A percentile compares a stretch with the other conserved stretches of the same genome.
These are phyloP conservation scores for Cyprinus carpio DNA, from an alignment of 2,113 vertebrate genomes.

Conservation along the genomic window DNA sequence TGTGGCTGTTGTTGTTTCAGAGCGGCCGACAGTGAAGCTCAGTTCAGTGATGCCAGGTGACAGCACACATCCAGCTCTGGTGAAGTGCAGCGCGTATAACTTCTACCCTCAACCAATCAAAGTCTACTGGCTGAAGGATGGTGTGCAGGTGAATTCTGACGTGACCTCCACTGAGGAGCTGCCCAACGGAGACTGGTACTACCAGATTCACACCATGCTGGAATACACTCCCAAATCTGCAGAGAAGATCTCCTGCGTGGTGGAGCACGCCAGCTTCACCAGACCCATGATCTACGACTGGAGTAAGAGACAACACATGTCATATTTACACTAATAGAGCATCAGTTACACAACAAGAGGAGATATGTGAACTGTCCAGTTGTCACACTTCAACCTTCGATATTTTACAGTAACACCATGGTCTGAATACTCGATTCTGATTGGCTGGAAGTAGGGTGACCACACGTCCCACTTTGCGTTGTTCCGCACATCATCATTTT, in stretches of 20 bases:
- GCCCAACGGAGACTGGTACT: conserved; percentile 27
- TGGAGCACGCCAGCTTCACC: not conserved
- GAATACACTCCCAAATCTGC: conserved; percentile 1
- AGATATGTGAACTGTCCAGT: too few relatives aligned
- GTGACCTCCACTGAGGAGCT: not conserved
- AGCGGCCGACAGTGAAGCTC: not conserved
- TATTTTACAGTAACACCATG: not conserved
- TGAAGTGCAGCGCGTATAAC: not conserved
- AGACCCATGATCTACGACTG: not conserved
- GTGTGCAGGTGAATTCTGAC: not conserved
- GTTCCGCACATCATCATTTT: too few relatives aligned
- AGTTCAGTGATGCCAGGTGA: not conserved
- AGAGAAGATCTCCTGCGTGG: conserved; percentile 12
- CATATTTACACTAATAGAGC: not conserved
- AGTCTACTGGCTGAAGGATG: not conserved
- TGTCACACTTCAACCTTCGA: not conserved
- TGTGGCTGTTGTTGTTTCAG: not conserved
- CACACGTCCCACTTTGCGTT: too few relatives aligned
- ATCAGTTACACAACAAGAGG: not conserved
- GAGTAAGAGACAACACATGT: not conserved
- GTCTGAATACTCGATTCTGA: not conserved
- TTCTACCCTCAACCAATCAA: conserved; percentile 2
- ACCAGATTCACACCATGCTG: conserved; percentile 2
- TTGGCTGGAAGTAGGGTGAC: not conserved
- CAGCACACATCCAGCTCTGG: not conserved